A percentile compares a stretch with the other conserved stretches of the same genome.
Evolutionary conservation across 2,888 invertebrate species (phyloP).

Genomic region (Iphiclides podalirius): DNA sequence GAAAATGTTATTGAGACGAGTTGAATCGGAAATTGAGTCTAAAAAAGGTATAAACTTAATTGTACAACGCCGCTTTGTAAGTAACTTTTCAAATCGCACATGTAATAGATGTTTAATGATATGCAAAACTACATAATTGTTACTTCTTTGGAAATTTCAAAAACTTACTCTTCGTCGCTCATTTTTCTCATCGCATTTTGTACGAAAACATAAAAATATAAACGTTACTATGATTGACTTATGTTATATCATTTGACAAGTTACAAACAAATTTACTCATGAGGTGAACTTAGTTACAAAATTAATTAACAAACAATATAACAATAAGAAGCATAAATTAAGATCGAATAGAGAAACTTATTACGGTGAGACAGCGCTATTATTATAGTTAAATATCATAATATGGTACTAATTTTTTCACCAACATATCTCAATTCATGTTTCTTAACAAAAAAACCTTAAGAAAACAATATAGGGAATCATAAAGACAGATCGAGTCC

Average conservation of each 20-base stretch:
- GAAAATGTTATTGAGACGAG: not conserved
- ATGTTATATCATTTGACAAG: no score
- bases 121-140: no score
- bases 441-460: conserved; percentile 7
- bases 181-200: no score
- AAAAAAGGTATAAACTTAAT: conserved; percentile 7
- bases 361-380: not conserved
- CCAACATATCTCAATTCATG: conserved; percentile 6
- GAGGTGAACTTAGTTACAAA: conserved; percentile 20
- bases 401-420: not conserved
- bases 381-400: not conserved
- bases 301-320: conserved; percentile 19
- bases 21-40: conserved; percentile 1
- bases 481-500: conserved; percentile 13
- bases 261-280: conserved; percentile 11
- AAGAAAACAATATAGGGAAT: conserved; percentile 15
- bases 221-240: no score
- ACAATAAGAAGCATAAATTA: conserved; percentile 11
- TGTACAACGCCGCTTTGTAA: conserved; percentile 18
- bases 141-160: no score
- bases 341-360: not conserved
- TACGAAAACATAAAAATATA: no score
- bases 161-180: no score
- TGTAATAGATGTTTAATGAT: no score
- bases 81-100: conserved; percentile 12